These are phyloP conservation scores for Drosophila picticornis DNA, from an alignment of 2,888 invertebrate species.

Conservation along the genomic window DNA sequence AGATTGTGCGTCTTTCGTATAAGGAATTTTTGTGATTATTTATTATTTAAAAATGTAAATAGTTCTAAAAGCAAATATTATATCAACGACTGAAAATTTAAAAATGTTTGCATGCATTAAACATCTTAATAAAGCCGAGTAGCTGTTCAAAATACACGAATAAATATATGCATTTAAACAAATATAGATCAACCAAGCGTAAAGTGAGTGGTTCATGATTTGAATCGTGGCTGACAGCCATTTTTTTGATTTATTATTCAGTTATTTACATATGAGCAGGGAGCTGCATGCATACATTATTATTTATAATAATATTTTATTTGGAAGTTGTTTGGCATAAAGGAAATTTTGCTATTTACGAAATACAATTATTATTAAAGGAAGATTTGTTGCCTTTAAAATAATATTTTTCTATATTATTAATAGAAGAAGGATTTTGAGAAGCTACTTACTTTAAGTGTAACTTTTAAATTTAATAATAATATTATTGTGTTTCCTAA, in stretches of 20 bases:
- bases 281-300: not conserved
- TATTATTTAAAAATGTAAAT: constrained; percentile 38
- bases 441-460: not conserved
- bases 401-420: not conserved
- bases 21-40: constrained; percentile 22
- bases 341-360: not conserved
- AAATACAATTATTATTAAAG: not conserved
- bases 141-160: not conserved
- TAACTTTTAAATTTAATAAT: not conserved
- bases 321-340: not conserved
- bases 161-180: not conserved
- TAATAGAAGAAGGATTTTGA: too few relatives aligned
- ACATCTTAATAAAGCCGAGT: not conserved
- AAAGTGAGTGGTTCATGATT: constrained; percentile 1
- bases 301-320: not conserved
- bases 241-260: constrained; percentile 1
- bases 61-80: constrained; percentile 9
- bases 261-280: constrained; percentile 4
- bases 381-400: not conserved
- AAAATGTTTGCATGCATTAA: not conserved
- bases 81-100: constrained; percentile 12
- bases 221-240: not conserved
- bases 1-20: not conserved
- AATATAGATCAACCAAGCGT: constrained; percentile 9
- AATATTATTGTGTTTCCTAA: not conserved